phyloP scores from a whole-genome alignment of 2,797 vertebrate genomes.

The Chromobotia macracanthus region DNA sequence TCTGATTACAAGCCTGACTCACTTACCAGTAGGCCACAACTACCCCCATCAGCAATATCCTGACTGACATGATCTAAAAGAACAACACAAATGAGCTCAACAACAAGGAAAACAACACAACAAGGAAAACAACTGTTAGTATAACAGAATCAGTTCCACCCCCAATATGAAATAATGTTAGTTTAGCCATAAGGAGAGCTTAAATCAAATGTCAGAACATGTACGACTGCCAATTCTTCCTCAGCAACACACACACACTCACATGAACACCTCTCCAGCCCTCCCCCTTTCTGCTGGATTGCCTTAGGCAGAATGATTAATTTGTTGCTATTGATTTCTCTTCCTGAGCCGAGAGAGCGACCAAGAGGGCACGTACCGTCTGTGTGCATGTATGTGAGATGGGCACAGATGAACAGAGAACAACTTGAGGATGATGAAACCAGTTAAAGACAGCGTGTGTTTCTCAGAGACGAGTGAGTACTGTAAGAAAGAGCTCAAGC shows the following conservation, averaged over 20 bases:
- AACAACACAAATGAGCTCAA: slow-evolving; percentile 5
- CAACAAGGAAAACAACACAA: slow-evolving; percentile 27
- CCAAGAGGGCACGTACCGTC: slow-evolving; percentile 27
- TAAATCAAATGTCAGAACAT: slow-evolving; percentile 46
- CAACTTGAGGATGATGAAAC: neutral
- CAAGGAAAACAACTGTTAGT: slow-evolving; percentile 7
- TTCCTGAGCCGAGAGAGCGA: slow-evolving; percentile 71
- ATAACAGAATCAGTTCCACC: slow-evolving; percentile 13
- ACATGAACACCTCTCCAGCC: slow-evolving; percentile 14
- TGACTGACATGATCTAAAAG: slow-evolving; percentile 21
- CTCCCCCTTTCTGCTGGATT: slow-evolving; percentile 63
- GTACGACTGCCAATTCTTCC: slow-evolving; percentile 30
- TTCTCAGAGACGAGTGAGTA: neutral
- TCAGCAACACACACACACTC: slow-evolving; percentile 22
- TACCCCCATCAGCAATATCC: too few relatives aligned
- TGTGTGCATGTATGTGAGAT: slow-evolving; percentile 42
- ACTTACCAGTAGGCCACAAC: too few relatives aligned
- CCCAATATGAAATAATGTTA: slow-evolving; percentile 29
- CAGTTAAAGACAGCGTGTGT: slow-evolving; percentile 10
- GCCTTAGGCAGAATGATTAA: slow-evolving; percentile 84
- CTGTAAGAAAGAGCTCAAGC: neutral
- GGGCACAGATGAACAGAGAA: slow-evolving; percentile 6
- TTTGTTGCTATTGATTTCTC: slow-evolving; percentile 90
- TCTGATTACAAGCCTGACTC: too few relatives aligned
- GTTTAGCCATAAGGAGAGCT: slow-evolving; percentile 37